Evolutionary conservation across 2,888 invertebrate genomes (phyloP).

Genomic region (Alviniconcha strummeri): DNA sequence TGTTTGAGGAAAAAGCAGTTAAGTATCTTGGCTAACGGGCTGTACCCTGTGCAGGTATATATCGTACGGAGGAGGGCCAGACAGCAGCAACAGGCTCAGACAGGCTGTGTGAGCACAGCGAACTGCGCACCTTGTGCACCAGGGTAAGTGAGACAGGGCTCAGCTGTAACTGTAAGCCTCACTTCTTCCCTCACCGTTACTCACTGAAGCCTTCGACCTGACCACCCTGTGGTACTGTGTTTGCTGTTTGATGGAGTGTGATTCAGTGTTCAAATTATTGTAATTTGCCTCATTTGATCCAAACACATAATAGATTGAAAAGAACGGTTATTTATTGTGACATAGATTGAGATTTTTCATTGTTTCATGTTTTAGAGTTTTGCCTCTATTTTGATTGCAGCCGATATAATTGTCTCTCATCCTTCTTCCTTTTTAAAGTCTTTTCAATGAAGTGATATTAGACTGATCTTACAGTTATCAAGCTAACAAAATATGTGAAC

Average conservation of each 20-base stretch:
- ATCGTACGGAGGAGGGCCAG: constrained; percentile 51
- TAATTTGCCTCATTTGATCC: neutral
- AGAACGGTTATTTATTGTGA: no score
- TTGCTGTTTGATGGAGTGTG: neutral
- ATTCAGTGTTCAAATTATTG: neutral
- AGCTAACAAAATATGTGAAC: no score
- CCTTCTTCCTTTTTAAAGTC: neutral
- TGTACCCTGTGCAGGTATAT: constrained; percentile 51
- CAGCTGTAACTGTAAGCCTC: no score
- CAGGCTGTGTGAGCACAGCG: constrained; percentile 59
- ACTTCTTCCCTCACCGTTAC: no score
- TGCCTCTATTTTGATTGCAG: neutral
- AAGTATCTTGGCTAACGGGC: no score
- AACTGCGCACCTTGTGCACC: constrained; percentile 57
- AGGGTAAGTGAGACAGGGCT: constrained; percentile 27
- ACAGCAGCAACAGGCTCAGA: constrained; percentile 53
- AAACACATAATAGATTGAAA: no score
- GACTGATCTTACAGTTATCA: no score
- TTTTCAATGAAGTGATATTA: neutral
- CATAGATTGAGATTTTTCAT: no score
- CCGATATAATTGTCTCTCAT: neutral
- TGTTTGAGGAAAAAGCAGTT: no score
- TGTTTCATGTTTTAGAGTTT: no score
- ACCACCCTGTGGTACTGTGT: neutral
- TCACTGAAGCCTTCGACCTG: no score